Evolutionary conservation across 2,113 vertebrate genomes (phyloP), one percentile per base, ranked within the genome.

Genomic region (Syngnathus floridae): DNA sequence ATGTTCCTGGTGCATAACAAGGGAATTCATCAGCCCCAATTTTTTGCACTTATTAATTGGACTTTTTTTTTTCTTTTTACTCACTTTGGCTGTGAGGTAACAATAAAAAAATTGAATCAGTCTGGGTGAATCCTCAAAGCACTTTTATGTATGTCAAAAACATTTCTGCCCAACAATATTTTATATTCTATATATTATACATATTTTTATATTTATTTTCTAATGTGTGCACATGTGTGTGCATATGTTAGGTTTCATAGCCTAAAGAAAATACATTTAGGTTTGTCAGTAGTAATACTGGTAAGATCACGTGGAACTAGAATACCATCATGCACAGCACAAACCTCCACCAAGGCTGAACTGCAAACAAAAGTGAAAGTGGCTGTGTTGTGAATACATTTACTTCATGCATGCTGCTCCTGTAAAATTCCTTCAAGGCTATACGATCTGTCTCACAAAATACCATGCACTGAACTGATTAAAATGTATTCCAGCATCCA

Each of bases 21-120:
- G n/a, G 31, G 14, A 45, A 16, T 45, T 14, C 16, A 45, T 1
- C 43, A 45, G 16, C 43, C 43, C 43, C 5, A 16, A 17, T 56
- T 31, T 31, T 56, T 16, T 56, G 21, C 54, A 56, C 4, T 2
- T 13, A 55, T 55, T 26, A 56, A 14, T 56, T 35, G 35, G 8
- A 11, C 13, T 45, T 21, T 52, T 17, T 21, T 52, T 10, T 55
- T 66, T 71, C 72, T 57, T 74, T 14, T n/a, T n/a, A n/a, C n/a
- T 73, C 66, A 77, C 67, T 63, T 49, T 81, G 74, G 71, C 78
- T 76, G 68, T 4, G 40, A 71, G 69, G 72, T 73, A 69, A 65
- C 58, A 75, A 68, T 62, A 67, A 64, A 45, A 45, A 45, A 45
- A 45, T 14, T 0, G 16, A 16, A 5, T 56, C 65, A 65, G 64